Base-by-base conservation (phyloP, 2,113 vertebrate genomes). In the Meles meles region DNA sequence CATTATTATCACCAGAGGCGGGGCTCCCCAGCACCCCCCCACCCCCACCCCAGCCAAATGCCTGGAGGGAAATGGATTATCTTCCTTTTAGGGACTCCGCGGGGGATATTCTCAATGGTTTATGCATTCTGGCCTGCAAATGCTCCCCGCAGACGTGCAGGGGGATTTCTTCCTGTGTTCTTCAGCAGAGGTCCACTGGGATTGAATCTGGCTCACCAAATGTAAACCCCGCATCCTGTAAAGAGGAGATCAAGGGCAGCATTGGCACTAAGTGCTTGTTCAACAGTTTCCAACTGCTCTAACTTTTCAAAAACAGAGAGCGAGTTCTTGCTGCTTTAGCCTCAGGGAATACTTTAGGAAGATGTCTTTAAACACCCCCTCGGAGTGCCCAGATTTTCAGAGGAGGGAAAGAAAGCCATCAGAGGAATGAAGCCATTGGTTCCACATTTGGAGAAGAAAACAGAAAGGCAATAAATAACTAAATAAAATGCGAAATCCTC, bases 201-300 rank as follows among this genome's bases (percentile, higher is more conserved):
- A 90, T 21, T 17, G n/a, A 83, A 31, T 79, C 95, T 98, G 98
- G 97, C 97, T 97, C 59, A 7, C 31, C 13, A 37, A 97, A 97
- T 92, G 77, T 94, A 94, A 98, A 96, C 97, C 85, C 95, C 71
- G 29, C 71, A 90, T 96, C 74, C 90, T 88, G 79, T 82, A 81
- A 90, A 97, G 89, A 86, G 65, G 93, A 96, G 97, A 97, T 98
- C 85, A 98, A 98, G 96, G 93, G 71, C 88, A 34, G 52, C 0
- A 0, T n/a, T 97, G 95, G 94, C 97, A 97, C 82, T 47, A 81
- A 97, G 96, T 93, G 90, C 71, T 83, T 96, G 88, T 94, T 97
- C 95, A 88, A 94, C 95, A 96, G 81, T 94, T 97, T 98, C 97
- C 95, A 93, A 98, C 84, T 94, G 92, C 42, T 97, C 90, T 86